These are phyloP conservation scores for Colius striatus DNA, from an alignment of 2,113 vertebrate genomes.

Conservation along the genomic window DNA sequence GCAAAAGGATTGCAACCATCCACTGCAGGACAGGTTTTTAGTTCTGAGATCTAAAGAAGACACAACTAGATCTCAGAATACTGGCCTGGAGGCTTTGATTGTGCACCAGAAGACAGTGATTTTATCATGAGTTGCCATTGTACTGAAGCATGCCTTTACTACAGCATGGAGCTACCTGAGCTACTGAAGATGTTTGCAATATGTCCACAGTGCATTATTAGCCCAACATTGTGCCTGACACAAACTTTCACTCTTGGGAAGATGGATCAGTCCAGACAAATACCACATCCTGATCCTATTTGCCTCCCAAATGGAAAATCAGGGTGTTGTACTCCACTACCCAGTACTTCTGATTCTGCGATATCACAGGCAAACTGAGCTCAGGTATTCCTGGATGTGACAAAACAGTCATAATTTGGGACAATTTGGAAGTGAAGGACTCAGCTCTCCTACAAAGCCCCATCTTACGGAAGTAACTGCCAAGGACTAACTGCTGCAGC, in stretches of 20 bases:
- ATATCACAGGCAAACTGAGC: not conserved
- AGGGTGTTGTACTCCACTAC: not conserved
- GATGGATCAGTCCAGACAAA: not conserved
- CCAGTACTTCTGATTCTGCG: not conserved
- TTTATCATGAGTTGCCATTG: not conserved
- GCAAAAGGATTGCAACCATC: not conserved
- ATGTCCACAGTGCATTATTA: not conserved
- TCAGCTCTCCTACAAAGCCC: not conserved
- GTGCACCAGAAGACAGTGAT: not conserved
- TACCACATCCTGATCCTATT: not conserved
- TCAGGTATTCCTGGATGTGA: not conserved
- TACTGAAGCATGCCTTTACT: not conserved
- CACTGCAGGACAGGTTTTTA: not conserved
- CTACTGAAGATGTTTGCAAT: not conserved
- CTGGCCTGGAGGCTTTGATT: not conserved
- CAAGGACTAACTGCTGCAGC: fast-evolving
- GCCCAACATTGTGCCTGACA: not conserved
- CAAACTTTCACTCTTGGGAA: not conserved
- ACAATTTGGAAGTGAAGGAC: not conserved
- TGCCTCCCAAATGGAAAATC: not conserved
- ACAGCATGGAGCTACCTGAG: not conserved
- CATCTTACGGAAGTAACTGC: not conserved
- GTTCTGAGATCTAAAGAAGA: not conserved
- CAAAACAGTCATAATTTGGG: not conserved
- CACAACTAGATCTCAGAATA: not conserved